Evolutionary conservation across 2,113 vertebrate genomes (phyloP).

Genomic region (Misgurnus mizolepis): DNA sequence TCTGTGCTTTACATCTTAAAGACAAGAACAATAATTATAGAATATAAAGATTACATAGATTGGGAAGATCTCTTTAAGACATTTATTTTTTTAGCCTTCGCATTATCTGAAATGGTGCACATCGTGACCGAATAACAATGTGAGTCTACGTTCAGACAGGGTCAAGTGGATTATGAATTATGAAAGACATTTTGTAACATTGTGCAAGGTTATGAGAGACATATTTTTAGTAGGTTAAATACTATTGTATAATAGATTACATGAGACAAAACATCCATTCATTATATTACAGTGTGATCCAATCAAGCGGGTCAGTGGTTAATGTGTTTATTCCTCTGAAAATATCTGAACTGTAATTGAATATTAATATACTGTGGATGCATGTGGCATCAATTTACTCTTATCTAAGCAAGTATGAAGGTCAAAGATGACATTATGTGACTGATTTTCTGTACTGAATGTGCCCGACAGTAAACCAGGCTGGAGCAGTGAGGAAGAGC

Average conservation of each 20-base stretch:
- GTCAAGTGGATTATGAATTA: neutral
- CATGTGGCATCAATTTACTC: neutral
- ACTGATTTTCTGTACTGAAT: slow-evolving; percentile 15
- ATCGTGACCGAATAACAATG: neutral
- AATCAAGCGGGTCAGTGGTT: slow-evolving; percentile 46
- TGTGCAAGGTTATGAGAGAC: slow-evolving; percentile 32
- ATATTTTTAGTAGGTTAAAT: slow-evolving; percentile 52
- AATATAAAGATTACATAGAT: neutral
- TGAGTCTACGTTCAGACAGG: neutral
- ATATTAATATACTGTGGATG: slow-evolving; percentile 27
- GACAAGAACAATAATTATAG: neutral
- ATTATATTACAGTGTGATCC: slow-evolving; percentile 56
- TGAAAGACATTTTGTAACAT: slow-evolving; percentile 14
- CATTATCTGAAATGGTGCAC: neutral
- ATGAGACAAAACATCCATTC: slow-evolving; percentile 34
- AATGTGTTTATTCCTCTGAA: neutral
- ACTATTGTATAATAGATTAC: slow-evolving; percentile 57
- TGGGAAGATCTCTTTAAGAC: neutral
- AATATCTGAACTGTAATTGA: neutral
- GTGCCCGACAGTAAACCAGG: slow-evolving; percentile 65
- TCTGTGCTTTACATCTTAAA: too few relatives aligned
- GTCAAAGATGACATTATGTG: slow-evolving; percentile 42
- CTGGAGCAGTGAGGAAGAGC: slow-evolving; percentile 85
- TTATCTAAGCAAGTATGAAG: neutral
- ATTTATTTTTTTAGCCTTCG: neutral